Percentiles rank a stretch among this genome's conserved stretches.
These are phyloP conservation scores for Caenorhabditis zanzibari DNA, from an alignment of 2,888 invertebrate genomes.

Conservation along the genomic window DNA sequence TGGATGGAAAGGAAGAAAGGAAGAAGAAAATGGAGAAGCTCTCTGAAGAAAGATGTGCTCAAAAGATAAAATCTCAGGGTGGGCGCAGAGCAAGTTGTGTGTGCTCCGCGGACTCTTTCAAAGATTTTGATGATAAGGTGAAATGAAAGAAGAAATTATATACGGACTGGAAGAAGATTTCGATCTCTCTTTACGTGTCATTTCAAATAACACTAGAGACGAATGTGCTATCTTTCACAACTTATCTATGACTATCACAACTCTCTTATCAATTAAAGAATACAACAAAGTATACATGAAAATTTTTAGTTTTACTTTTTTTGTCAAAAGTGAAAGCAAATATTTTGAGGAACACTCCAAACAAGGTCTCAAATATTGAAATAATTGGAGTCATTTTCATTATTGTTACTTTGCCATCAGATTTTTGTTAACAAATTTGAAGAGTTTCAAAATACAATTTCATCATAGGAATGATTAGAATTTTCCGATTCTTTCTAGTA, in stretches of 20 bases:
- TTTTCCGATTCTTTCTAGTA: too few relatives aligned
- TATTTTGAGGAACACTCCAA: not conserved
- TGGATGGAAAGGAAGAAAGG: conserved; percentile 17
- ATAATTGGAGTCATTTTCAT: too few relatives aligned
- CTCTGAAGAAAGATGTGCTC: conserved; percentile 56
- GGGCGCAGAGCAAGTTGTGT: conserved; percentile 56
- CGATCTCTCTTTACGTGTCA: not conserved
- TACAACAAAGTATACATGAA: not conserved
- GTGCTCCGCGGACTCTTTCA: conserved; percentile 29
- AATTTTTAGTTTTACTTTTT: not conserved
- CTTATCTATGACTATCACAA: conserved; percentile 6
- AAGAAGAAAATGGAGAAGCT: conserved; percentile 15
- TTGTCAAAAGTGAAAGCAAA: not conserved
- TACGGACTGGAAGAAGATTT: conserved; percentile 1
- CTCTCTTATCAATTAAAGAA: not conserved
- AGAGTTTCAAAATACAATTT: too few relatives aligned
- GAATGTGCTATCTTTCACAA: not conserved
- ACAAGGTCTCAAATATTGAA: too few relatives aligned
- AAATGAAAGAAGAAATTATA: not conserved
- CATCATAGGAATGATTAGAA: too few relatives aligned
- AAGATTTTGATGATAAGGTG: conserved; percentile 53
- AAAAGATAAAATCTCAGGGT: conserved; percentile 49
- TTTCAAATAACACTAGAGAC: not conserved
- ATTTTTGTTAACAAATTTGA: too few relatives aligned
- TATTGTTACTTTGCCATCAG: too few relatives aligned